A percentile compares a stretch with the other conserved stretches of the same genome.
Conservation (phyloP, 1,140 invertebrate species). For the Campoletis sonorensis region DNA sequence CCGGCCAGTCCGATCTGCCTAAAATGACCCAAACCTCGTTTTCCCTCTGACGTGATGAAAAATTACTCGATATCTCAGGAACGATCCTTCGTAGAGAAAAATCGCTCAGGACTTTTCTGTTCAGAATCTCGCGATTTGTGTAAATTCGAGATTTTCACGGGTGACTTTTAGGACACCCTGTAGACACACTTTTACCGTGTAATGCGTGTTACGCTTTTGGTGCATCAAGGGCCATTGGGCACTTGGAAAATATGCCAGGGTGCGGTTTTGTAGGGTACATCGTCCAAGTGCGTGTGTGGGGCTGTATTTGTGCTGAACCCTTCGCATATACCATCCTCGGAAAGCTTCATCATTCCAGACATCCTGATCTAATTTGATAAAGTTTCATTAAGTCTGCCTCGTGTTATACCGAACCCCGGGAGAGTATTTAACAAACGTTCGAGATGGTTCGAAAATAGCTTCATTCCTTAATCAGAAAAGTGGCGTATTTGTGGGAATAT, state of each 20-base stretch:
- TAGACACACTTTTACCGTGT: background rate
- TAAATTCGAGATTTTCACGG: too few species aligned
- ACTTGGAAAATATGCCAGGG: slow-evolving; percentile 35
- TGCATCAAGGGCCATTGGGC: slow-evolving; percentile 25
- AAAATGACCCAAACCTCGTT: too few species aligned
- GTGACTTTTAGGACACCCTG: too few species aligned
- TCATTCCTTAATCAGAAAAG: background rate
- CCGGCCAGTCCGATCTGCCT: too few species aligned
- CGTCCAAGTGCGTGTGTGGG: too few species aligned
- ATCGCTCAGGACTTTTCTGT: too few species aligned
- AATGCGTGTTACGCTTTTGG: slow-evolving; percentile 16
- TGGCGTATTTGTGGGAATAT: background rate
- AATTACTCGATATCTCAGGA: too few species aligned
- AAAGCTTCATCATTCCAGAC: slow-evolving; percentile 36
- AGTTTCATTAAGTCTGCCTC: slow-evolving; percentile 32
- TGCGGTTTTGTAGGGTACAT: slow-evolving; percentile 26
- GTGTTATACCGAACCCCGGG: slow-evolving; percentile 5
- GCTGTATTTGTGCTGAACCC: background rate
- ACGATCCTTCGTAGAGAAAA: too few species aligned
- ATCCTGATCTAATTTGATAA: slow-evolving; percentile 37
- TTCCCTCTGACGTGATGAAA: too few species aligned
- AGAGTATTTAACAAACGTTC: slow-evolving; percentile 21
- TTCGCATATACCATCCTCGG: slow-evolving; percentile 14
- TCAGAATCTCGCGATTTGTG: too few species aligned
- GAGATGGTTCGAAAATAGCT: background rate